Evolutionary conservation across 1,140 invertebrate genomes (phyloP), one percentile per base, ranked within the genome.

Genomic region (Lucilia cuprina): DNA sequence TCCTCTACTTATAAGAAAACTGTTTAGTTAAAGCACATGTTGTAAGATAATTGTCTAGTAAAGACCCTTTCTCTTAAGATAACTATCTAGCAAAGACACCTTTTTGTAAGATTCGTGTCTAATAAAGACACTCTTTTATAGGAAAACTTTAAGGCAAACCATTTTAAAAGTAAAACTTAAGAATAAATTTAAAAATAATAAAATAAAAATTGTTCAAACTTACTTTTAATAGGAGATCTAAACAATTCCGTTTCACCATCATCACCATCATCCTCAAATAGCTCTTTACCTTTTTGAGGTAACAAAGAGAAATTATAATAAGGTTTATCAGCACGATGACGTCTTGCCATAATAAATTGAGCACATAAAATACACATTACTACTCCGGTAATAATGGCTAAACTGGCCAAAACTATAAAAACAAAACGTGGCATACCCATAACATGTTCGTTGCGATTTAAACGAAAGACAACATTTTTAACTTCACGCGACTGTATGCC

Each of bases 401-500:
- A 82, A 5, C 96, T 95, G 84, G 94, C 91, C 4, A 96, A 87
- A 85, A 96, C 93, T 70, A 96, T 93, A 88, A 97, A 97, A 1
- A 94, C 92, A 10, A 95, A 90, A 50, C 95, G 92, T 0, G 96
- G 94, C 91, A 97, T 91, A 1, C 96, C 96, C 84, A 95, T 90
- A 47, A 97, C 92, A 70, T 91, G 93, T 83, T 94, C 94, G 88
- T 96, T 94, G 34, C 91, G 91, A 41, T 92, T 92, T 82, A 97
- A 87, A 84, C 94, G 94, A 65, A 96, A 94, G 83, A 96, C 92
- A 1, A 96, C 90, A 41, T 93, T 91, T 3, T 92, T 90, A 5
- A 91, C 87, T 80, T 89, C 87, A 80, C 88, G 91, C 0, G 89
- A 88, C 0, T 89, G 83, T 60, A 92, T 87, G 0, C 89, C 88